These are phyloP conservation scores for Hapalemur alaotrensis DNA, from an alignment of 2,797 vertebrate species.

Conservation along the genomic window DNA sequence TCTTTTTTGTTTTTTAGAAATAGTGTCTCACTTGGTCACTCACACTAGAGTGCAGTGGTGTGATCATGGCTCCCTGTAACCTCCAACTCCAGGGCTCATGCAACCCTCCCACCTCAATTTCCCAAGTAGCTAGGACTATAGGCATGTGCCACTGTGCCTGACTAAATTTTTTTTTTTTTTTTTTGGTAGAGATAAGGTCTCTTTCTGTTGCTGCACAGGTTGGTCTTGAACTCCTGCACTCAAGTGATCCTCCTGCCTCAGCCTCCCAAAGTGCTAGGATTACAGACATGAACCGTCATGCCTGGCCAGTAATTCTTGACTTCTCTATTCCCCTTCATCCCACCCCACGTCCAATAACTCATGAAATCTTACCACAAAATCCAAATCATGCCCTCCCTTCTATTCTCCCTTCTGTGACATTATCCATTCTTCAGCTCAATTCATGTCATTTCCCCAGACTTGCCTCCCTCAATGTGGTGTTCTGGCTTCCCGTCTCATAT, in stretches of 20 bases:
- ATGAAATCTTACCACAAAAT: neutral
- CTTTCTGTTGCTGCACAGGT: too few species aligned
- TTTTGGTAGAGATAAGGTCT: neutral
- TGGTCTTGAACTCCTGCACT: neutral
- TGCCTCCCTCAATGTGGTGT: neutral
- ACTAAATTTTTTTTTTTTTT: too few species aligned
- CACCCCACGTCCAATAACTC: neutral
- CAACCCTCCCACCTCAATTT: neutral
- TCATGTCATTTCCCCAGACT: neutral
- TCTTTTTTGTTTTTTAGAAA: neutral
- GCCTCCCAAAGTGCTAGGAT: neutral
- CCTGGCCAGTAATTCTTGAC: neutral
- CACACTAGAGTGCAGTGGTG: neutral
- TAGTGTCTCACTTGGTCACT: neutral
- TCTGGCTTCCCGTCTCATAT: neutral
- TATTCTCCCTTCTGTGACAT: neutral
- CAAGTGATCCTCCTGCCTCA: neutral
- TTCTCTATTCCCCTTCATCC: neutral
- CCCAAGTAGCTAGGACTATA: neutral
- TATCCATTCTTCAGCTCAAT: neutral
- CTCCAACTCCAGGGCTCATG: neutral
- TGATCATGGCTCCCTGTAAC: neutral
- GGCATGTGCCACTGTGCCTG: neutral
- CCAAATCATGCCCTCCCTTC: neutral
- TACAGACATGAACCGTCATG: neutral